Base-by-base conservation (phyloP, 1,140 invertebrate genomes). In the Anadara kagoshimensis region DNA sequence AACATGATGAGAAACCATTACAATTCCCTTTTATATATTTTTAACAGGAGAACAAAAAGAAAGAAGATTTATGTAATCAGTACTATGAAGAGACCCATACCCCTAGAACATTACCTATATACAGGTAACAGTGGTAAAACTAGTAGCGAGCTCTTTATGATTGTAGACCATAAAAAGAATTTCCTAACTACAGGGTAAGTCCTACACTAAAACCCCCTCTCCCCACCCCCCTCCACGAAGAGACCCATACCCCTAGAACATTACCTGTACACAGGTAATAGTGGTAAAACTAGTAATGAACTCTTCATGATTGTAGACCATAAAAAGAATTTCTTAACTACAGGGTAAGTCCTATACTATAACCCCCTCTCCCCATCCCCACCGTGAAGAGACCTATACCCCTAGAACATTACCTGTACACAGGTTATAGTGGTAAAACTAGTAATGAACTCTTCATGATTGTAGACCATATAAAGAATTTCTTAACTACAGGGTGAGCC, bases 191-290 rank as follows among this genome's bases (percentile, higher is more conserved):
- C 26, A 41, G 57, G 57, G 57, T 59, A 59, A n/a, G n/a, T n/a
- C n/a, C n/a, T n/a, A n/a, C n/a, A n/a, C n/a, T n/a, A n/a, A n/a
- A n/a, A n/a, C n/a, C n/a, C n/a, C n/a, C n/a, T n/a, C n/a, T n/a
- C n/a, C n/a, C n/a, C n/a, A n/a, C n/a, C n/a, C n/a, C n/a, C n/a
- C n/a, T n/a, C 29, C 2, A 36, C 7, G 0, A 97, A 98, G 85
- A 90, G 98, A 78, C 98, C 98, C 0, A 96, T 99, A 2, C 98
- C 98, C 0, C 90, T 99, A 29, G 94, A 97, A 84, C 97, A 99
- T 90, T 97, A 94, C 87, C 88, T 99, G 0, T 98, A 98, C 83
- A 95, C 94, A 45, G 97, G 97, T 69, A 92, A 92, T 51, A 93
- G 94, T 75, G 94, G 93, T 20, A 95, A 95, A 88, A 94, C 93